Evolutionary conservation across 2,888 invertebrate genomes (phyloP).

Genomic region (Imbricaverruca yamaguchii): DNA sequence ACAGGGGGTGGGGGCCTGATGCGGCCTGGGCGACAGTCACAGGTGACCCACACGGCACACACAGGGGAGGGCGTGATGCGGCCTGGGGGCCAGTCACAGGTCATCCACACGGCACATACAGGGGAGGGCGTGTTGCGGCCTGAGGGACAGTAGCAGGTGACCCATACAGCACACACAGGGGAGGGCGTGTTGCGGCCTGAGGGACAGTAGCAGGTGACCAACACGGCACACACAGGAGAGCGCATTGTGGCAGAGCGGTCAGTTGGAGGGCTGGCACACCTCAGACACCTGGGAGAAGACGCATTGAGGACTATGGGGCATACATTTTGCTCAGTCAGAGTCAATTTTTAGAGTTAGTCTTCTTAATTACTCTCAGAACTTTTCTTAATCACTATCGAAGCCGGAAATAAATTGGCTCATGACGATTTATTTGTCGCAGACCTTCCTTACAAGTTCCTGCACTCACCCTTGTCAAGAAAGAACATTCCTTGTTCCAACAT

Average conservation of each 20-base stretch:
- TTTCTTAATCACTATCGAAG: too few relatives aligned
- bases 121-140: constrained; percentile 91
- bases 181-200: constrained; percentile 68
- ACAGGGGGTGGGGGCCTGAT: not conserved
- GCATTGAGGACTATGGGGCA: not conserved
- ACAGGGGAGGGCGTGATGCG: not conserved
- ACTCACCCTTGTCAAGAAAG: too few relatives aligned
- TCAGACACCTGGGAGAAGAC: not conserved
- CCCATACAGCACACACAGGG: too few relatives aligned
- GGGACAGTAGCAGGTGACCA: too few relatives aligned
- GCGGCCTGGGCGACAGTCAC: not conserved
- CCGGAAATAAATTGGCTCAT: too few relatives aligned
- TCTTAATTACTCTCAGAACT: too few relatives aligned
- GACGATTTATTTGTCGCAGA: too few relatives aligned
- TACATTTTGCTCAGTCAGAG: not conserved
- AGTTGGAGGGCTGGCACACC: not conserved
- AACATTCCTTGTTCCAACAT: too few relatives aligned
- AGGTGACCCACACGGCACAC: too few relatives aligned
- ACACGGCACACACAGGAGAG: too few relatives aligned
- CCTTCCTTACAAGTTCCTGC: too few relatives aligned
- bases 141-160: not conserved
- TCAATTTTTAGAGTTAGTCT: not conserved
- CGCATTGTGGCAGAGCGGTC: not conserved
- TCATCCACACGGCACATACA: too few relatives aligned
- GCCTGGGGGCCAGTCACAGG: constrained; percentile 54